These are phyloP conservation scores for Hippoglossus stenolepis DNA, from an alignment of 2,113 vertebrate species.

Conservation along the genomic window DNA sequence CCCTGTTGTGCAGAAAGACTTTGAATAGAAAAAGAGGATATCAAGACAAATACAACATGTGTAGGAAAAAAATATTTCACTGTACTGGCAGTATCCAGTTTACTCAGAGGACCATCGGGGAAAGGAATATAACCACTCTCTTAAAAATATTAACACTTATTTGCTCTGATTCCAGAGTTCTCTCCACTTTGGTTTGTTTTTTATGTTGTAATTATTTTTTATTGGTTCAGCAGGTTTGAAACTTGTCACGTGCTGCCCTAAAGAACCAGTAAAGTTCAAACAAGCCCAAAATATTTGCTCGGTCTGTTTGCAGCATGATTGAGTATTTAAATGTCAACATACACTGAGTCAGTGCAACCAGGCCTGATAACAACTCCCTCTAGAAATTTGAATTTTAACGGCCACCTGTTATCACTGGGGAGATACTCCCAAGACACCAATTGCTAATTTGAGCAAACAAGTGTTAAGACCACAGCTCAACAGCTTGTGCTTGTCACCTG, in stretches of 20 bases:
- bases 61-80: no score
- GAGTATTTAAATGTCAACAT: conserved; percentile 19
- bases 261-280: conserved; percentile 30
- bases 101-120: background rate
- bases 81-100: background rate
- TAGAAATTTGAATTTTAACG: conserved; percentile 24
- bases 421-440: background rate
- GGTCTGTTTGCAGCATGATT: conserved; percentile 17
- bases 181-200: background rate
- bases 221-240: conserved; percentile 2
- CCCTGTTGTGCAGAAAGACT: no score
- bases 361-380: background rate
- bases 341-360: background rate
- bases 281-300: conserved; percentile 37
- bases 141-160: background rate
- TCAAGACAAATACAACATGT: no score
- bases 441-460: background rate
- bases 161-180: background rate
- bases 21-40: no score
- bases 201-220: conserved; percentile 1
- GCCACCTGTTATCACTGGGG: background rate
- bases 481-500: background rate
- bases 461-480: background rate
- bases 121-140: background rate
- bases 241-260: conserved; percentile 17